Percentiles rank a stretch among this genome's conserved stretches.
These are phyloP conservation scores for Unio pictorum DNA, from an alignment of 2,888 invertebrate genomes.

Conservation along the genomic window DNA sequence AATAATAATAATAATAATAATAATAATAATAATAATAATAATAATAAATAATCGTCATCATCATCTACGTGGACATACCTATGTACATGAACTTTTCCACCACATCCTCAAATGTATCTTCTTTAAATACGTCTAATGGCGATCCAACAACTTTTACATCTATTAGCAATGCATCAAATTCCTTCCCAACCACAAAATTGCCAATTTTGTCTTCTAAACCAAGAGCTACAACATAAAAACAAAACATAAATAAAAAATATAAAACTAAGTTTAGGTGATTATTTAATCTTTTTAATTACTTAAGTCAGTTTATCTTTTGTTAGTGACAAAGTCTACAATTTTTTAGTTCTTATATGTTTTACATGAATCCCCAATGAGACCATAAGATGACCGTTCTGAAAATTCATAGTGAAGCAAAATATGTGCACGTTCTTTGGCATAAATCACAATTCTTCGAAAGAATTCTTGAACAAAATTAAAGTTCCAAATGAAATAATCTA, in stretches of 20 bases:
- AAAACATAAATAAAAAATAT: not conserved
- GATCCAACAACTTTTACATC: conserved; percentile 75
- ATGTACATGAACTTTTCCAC: conserved; percentile 62
- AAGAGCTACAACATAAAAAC: conserved; percentile 78
- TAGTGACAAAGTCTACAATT: too few species aligned
- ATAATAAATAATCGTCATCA: not conserved
- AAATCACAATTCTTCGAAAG: too few species aligned
- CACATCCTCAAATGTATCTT: conserved; percentile 48
- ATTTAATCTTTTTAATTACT: not conserved
- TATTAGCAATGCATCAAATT: conserved; percentile 88
- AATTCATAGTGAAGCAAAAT: too few species aligned
- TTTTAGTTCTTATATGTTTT: too few species aligned
- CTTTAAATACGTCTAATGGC: conserved; percentile 55
- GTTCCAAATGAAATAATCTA: too few species aligned
- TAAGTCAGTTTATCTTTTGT: too few species aligned
- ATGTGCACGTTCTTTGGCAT: too few species aligned
- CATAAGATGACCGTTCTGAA: too few species aligned
- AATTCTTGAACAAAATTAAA: too few species aligned
- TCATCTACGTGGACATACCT: conserved; percentile 37
- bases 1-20: not conserved
- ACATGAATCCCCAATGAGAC: too few species aligned
- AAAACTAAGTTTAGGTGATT: not conserved
- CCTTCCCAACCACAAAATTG: conserved; percentile 85
- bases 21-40: not conserved
- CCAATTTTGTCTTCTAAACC: conserved; percentile 83